phyloP scores from a whole-genome alignment of 2,113 vertebrate species.

The Caloenas nicobarica region DNA sequence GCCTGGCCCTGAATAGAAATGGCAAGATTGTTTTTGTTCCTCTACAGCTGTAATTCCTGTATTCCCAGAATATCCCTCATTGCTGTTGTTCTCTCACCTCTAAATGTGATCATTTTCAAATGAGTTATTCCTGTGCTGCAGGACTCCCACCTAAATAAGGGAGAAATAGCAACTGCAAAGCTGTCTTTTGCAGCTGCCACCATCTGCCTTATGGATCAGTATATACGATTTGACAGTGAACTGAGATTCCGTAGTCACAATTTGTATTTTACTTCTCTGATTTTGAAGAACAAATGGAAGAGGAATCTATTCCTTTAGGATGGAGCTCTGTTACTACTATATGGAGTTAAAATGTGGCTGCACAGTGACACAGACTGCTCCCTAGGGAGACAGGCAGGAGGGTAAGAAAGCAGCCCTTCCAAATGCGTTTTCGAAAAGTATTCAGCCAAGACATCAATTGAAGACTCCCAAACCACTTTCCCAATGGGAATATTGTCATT shows the following conservation, averaged over 20 bases:
- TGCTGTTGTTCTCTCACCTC: not conserved
- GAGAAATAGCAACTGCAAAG: not conserved
- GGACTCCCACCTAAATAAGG: not conserved
- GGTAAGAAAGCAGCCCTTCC: not conserved
- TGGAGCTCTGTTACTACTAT: not conserved
- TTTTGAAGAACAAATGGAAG: not conserved
- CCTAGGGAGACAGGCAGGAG: not conserved
- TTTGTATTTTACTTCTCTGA: not conserved
- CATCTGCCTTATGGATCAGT: not conserved
- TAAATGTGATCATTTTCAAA: not conserved
- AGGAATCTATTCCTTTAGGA: not conserved
- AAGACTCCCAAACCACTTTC: not conserved
- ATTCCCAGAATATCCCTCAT: not conserved
- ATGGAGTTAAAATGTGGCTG: not conserved
- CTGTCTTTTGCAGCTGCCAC: not conserved
- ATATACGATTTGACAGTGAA: not conserved
- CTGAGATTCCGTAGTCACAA: not conserved
- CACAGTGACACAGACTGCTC: not conserved
- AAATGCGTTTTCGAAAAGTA: not conserved
- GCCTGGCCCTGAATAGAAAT: not conserved
- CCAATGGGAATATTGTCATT: not conserved
- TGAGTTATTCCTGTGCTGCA: not conserved
- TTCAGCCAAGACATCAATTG: not conserved
- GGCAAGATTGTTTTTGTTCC: not conserved
- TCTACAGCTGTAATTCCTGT: not conserved